Conservation (phyloP, 2,797 vertebrate species). For the Hirundo rustica region DNA sequence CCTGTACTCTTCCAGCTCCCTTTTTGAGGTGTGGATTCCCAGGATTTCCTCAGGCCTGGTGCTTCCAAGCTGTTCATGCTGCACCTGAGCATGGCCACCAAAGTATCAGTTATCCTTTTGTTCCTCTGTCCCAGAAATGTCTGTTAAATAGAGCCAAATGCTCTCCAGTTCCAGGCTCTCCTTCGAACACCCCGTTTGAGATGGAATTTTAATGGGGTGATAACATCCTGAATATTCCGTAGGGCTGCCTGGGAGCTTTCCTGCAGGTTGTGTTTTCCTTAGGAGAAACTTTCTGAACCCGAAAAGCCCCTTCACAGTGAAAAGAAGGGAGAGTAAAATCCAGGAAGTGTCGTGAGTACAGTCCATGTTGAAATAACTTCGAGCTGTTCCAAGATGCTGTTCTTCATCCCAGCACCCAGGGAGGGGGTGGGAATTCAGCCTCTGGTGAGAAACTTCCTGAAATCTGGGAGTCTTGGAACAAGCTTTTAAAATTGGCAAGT, state of each 20-base stretch:
- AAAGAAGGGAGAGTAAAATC: too few species aligned
- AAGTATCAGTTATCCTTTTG: not conserved
- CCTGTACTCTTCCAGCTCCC: not conserved
- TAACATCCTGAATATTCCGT: rapidly evolving
- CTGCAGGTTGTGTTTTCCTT: not conserved
- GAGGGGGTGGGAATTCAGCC: not conserved
- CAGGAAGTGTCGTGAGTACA: not conserved
- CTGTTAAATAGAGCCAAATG: not conserved
- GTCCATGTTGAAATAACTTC: rapidly evolving
- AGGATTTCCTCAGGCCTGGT: not conserved
- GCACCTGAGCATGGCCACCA: rapidly evolving
- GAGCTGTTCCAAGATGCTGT: not conserved
- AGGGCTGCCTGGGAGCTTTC: not conserved
- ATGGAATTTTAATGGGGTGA: not conserved
- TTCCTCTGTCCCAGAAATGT: not conserved
- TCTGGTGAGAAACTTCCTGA: not conserved
- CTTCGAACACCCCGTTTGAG: not conserved
- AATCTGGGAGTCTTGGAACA: not conserved
- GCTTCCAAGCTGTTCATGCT: rapidly evolving
- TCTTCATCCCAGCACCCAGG: not conserved
- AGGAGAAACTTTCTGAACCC: not conserved
- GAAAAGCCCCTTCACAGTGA: not conserved
- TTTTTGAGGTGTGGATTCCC: not conserved
- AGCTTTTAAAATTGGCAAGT: rapidly evolving
- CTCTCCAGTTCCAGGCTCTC: not conserved